A percentile compares a stretch with the other conserved stretches of the same genome.
Conservation (phyloP, 1,140 invertebrate species). For the Pteromalus puparum region DNA sequence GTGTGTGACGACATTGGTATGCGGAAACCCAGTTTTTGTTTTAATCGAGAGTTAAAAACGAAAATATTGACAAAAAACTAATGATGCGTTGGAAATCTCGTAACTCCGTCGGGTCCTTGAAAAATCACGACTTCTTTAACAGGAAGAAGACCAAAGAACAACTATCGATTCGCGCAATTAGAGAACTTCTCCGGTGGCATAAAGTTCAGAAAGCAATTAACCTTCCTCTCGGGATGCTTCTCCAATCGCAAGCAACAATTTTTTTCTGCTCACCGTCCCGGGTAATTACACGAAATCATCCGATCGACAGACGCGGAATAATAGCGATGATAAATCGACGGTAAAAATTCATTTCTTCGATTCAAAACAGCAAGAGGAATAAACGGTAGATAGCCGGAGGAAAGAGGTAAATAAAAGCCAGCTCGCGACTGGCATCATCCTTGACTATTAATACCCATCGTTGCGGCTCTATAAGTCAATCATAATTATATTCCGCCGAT, state of each 20-base stretch:
- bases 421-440: too few relatives aligned
- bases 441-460: background rate
- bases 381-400: too few relatives aligned
- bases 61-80: background rate
- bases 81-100: too few relatives aligned
- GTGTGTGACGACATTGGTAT: too few relatives aligned
- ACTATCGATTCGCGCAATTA: background rate
- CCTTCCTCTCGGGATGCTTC: too few relatives aligned
- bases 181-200: background rate
- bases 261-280: background rate
- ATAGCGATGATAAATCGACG: background rate
- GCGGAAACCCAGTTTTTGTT: background rate
- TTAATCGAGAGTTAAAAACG: background rate
- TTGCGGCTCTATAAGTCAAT: background rate
- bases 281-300: background rate
- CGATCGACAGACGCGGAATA: background rate
- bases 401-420: background rate
- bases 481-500: background rate
- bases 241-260: background rate
- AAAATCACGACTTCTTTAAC: background rate
- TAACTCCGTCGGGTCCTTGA: background rate
- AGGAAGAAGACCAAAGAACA: background rate
- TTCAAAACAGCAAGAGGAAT: background rate
- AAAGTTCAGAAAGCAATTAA: background rate
- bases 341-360: background rate